Conservation (phyloP, 2,888 invertebrate genomes). For the Girardia tigrina region DNA sequence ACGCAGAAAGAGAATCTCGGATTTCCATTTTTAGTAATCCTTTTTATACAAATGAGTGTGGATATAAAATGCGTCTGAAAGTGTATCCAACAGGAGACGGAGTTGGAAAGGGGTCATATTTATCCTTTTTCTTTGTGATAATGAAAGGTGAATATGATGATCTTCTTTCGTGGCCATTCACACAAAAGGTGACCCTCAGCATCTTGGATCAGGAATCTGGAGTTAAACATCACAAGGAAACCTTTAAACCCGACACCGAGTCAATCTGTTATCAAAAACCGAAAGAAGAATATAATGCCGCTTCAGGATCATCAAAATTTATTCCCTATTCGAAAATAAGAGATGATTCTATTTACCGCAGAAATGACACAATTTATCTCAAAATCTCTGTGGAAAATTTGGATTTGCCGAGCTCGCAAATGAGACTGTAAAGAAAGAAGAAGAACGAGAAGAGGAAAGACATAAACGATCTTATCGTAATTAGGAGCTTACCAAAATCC, state of each 20-base stretch:
- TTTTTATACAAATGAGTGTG: constrained; percentile 18
- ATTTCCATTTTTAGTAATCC: background rate
- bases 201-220: background rate
- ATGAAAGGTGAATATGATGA: constrained; percentile 8
- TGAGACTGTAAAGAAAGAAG: too few species aligned
- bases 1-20: background rate
- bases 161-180: background rate
- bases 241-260: background rate
- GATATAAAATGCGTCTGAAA: background rate
- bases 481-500: too few species aligned
- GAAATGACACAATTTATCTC: background rate
- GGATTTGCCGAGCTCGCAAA: too few species aligned
- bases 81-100: background rate
- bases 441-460: too few species aligned
- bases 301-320: constrained; percentile 5
- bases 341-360: background rate
- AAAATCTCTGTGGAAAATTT: constrained; percentile 1
- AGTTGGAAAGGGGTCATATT: background rate
- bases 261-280: background rate
- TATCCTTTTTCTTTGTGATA: background rate
- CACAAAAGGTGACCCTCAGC: background rate
- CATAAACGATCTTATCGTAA: too few species aligned
- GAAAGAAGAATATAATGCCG: background rate
- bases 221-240: background rate
- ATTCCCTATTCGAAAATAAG: background rate